Percentiles rank a stretch among this genome's conserved stretches.
Evolutionary conservation across 2,888 invertebrate genomes (phyloP).

Genomic region (Drosophila tanythrix): DNA sequence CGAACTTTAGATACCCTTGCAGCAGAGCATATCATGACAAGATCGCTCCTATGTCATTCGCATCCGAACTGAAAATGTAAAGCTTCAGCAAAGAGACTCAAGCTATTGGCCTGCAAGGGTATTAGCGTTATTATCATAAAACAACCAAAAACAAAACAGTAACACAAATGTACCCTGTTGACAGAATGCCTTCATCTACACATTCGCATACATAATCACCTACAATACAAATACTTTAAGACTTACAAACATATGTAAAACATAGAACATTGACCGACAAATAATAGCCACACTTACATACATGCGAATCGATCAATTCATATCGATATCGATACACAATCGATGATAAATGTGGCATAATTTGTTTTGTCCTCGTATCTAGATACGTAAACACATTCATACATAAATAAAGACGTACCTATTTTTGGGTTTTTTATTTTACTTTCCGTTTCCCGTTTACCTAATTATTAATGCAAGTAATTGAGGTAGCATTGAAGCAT

Average conservation of each 20-base stretch:
- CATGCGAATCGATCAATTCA: not conserved
- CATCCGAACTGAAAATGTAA: not conserved
- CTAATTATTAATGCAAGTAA: conserved; percentile 40
- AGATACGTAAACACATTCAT: conserved; percentile 10
- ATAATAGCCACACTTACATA: conserved; percentile 35
- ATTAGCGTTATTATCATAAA: conserved; percentile 8
- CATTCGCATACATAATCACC: conserved; percentile 69
- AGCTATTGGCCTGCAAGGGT: conserved; percentile 13
- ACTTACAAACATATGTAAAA: conserved; percentile 39
- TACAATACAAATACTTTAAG: conserved; percentile 77
- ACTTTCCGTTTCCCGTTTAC: conserved; percentile 18
- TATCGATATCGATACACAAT: conserved; percentile 11
- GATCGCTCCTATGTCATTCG: conserved; percentile 8
- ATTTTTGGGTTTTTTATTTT: conserved; percentile 13
- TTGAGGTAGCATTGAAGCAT: conserved; percentile 25
- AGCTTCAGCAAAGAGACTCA: not conserved
- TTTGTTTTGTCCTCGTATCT: conserved; percentile 42
- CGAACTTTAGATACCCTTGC: conserved; percentile 42
- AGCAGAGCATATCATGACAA: too few relatives aligned
- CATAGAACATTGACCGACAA: conserved; percentile 44
- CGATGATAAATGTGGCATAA: conserved; percentile 18
- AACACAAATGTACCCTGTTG: conserved; percentile 78
- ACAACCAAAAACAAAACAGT: conserved; percentile 23
- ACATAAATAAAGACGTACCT: conserved; percentile 28
- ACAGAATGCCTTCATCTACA: conserved; percentile 80